These are phyloP conservation scores for Sapajus apella DNA, from an alignment of 2,113 vertebrate genomes.

Conservation along the genomic window DNA sequence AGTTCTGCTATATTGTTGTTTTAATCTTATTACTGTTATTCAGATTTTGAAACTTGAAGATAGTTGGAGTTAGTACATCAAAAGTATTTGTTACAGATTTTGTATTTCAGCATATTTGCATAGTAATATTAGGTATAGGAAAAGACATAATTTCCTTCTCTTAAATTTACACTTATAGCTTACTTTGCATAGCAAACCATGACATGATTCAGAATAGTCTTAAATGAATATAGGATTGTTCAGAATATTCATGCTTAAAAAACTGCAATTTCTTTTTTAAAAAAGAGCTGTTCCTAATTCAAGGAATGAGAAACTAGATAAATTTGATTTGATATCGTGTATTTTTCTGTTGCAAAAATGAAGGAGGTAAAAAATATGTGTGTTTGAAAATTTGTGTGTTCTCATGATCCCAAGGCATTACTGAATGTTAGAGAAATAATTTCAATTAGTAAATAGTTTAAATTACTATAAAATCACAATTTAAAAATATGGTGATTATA, in stretches of 20 bases:
- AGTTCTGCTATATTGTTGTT: background rate
- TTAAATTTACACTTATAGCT: constrained; percentile 8
- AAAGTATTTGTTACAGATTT: background rate
- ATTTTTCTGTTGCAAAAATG: constrained; percentile 20
- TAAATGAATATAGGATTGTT: background rate
- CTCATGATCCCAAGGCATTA: background rate
- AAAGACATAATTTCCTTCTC: background rate
- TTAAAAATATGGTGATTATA: background rate
- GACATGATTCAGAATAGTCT: background rate
- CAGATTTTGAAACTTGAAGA: constrained; percentile 15
- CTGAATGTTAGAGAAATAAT: background rate
- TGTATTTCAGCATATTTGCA: background rate
- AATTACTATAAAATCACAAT: background rate
- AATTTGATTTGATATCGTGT: background rate
- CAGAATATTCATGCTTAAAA: background rate
- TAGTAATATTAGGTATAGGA: background rate
- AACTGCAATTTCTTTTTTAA: background rate
- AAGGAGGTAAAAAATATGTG: background rate
- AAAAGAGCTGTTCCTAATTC: background rate
- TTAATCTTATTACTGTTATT: constrained; percentile 1
- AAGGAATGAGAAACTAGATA: background rate
- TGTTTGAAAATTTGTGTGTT: background rate
- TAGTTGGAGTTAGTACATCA: background rate
- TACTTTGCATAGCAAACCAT: background rate
- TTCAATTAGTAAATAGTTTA: background rate